phyloP scores from a whole-genome alignment of 2,113 vertebrate species.

The Progne subis region DNA sequence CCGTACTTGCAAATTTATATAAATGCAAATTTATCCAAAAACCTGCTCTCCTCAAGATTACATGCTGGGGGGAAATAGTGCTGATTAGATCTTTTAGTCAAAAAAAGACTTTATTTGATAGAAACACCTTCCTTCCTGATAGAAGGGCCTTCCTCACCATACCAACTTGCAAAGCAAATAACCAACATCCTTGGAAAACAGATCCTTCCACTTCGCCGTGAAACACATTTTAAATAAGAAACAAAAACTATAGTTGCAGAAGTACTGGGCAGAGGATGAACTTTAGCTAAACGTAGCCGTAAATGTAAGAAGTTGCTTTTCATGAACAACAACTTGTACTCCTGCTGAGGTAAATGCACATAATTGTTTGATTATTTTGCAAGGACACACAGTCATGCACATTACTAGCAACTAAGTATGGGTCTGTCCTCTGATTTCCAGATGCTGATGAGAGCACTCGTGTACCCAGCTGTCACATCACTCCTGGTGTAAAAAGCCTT shows the following conservation, averaged over 20 bases:
- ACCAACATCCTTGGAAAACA: neutral
- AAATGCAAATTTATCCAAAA: neutral
- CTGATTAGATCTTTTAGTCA: neutral
- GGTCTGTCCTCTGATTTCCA: neutral
- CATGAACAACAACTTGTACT: neutral
- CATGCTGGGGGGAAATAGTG: rapidly evolving
- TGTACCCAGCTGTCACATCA: neutral
- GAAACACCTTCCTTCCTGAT: neutral
- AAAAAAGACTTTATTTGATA: neutral
- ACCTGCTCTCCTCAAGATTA: neutral
- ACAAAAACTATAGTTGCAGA: neutral
- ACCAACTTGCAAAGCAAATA: neutral
- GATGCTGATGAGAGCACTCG: neutral
- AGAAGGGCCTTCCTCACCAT: neutral
- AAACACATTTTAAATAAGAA: neutral
- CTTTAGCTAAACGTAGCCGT: neutral
- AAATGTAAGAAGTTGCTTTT: neutral
- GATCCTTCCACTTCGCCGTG: neutral
- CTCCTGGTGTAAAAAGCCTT: neutral
- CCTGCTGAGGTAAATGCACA: neutral
- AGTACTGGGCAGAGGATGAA: neutral
- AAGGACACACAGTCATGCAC: neutral
- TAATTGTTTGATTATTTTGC: neutral
- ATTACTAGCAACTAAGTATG: neutral
- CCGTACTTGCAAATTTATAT: too few species aligned